Evolutionary conservation across 1,140 invertebrate genomes (phyloP), one percentile per base, ranked within the genome.

Genomic region (Scylla paramamosain): DNA sequence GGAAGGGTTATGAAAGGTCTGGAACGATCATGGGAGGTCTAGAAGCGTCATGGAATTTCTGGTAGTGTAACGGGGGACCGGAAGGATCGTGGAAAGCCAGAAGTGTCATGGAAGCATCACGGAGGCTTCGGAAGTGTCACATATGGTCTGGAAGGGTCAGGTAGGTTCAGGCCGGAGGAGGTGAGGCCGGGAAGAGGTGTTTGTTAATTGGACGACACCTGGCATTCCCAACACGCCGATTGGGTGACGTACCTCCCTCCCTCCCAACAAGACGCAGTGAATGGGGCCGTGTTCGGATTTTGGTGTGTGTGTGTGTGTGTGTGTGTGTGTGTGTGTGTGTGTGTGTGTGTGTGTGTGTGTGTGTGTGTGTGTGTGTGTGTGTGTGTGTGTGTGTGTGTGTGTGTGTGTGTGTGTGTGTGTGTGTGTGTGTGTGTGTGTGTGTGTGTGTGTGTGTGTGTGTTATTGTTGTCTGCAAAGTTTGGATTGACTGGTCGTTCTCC

Each of bases 351-450:
- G 10, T 59, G 52, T 59, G 52, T 59, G 52, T 12, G 52, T 59
- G 52, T 59, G 52, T 59, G 52, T 59, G 52, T 20, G 52, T 59
- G 52, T 12, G 83, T 20, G 83, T n/a, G 83, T 20, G 20, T 28
- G n/a, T 86, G 83, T 86, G n/a, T 86, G 83, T 20, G 83, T 20
- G 83, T n/a, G 83, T 20, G 20, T 28, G n/a, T 86, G 83, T 86
- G n/a, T 86, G 83, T 20, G 83, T 86, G 83, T 20, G 83, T 86
- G 83, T 86, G 83, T 12, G 20, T 12, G 52, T 12, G 52, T 12
- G 52, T 59, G 20, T 14, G 52, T 12, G 52, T 59, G 52, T 20
- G 52, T 12, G 52, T 20, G 10, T 59, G 52, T 12, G 10, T 59
- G 52, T 59, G 52, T 59, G 52, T 12, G 52, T 59, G 52, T 59